phyloP scores from a whole-genome alignment of 2,113 vertebrate genomes.

The Catharus bicknelli region DNA sequence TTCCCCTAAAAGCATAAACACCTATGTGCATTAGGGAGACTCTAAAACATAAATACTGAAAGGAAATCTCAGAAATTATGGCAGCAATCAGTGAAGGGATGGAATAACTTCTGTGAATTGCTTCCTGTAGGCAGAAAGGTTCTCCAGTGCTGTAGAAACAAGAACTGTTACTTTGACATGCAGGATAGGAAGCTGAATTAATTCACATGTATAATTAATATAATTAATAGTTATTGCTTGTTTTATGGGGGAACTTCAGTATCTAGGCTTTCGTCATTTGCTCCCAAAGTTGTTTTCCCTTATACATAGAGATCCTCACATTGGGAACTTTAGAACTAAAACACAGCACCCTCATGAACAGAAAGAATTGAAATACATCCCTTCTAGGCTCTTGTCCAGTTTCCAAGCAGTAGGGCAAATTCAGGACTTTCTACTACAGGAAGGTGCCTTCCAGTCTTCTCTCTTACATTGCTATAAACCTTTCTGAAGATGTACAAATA shows the following conservation, averaged over 20 bases:
- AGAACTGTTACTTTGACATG: neutral
- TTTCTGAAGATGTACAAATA: neutral
- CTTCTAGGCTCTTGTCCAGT: neutral
- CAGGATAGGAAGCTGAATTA: neutral
- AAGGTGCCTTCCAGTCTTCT: neutral
- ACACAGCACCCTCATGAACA: neutral
- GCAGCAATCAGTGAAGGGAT: neutral
- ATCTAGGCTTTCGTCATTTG: neutral
- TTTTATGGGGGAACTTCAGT: neutral
- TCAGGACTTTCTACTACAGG: neutral
- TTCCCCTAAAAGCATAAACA: neutral
- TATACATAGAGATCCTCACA: neutral
- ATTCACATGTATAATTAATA: neutral
- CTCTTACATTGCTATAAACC: neutral
- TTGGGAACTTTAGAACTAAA: neutral
- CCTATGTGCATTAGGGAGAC: neutral
- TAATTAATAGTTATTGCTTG: neutral
- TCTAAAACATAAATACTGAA: neutral
- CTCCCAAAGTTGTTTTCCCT: neutral
- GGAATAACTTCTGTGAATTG: neutral
- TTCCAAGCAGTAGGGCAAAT: neutral
- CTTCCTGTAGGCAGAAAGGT: neutral
- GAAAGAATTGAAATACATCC: neutral
- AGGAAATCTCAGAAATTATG: neutral
- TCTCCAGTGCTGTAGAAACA: neutral